Base-by-base conservation (phyloP, 1,140 invertebrate species). In the Drosophila willistoni region DNA sequence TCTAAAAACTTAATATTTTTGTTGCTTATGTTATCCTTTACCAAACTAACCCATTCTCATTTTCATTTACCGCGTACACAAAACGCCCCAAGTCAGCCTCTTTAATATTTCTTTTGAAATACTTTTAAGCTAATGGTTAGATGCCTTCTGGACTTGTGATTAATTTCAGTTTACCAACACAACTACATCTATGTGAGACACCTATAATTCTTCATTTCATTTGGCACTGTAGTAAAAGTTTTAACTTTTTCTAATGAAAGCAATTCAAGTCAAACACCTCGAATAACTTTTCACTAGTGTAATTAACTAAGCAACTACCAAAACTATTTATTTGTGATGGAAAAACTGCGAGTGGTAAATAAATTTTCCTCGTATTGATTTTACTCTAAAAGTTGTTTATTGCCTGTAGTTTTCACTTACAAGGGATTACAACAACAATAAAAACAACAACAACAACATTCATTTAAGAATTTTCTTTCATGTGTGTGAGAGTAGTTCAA, bases 241-340 rank as follows among this genome's bases (percentile, higher is more conserved):
- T 36, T 6, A 59, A 59, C 29, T 59, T 59, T 33, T 19, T 13
- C 56, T 59, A 59, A 59, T 59, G 33, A 59, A 34, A 29, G n/a
- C 29, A 13, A 57, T 57, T 57, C 55, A 57, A 36, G 56, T 59
- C 14, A 33, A 59, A 59, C 33, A 59, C 56, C 34, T 59, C 17
- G 33, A 36, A 59, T 12, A 59, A 59, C 56, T 59, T 59, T 59
- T 1, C 33, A 17, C 10, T 59, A 14, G 33, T 12, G 29, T 36
- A 39, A 59, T 59, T 59, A 59, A 59, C 56, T 10, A 19, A 59
- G 33, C n/a, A 17, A 17, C 56, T 36, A 17, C 7, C 7, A 59
- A 29, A 29, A 36, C 56, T 36, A 57, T 19, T n/a, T 39, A 39
- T 56, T 59, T 59, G 33, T 36, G 14, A 57, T 57, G 7, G 7